Base-by-base conservation (phyloP, 1,140 invertebrate genomes). In the Drosophila trapezifrons region DNA sequence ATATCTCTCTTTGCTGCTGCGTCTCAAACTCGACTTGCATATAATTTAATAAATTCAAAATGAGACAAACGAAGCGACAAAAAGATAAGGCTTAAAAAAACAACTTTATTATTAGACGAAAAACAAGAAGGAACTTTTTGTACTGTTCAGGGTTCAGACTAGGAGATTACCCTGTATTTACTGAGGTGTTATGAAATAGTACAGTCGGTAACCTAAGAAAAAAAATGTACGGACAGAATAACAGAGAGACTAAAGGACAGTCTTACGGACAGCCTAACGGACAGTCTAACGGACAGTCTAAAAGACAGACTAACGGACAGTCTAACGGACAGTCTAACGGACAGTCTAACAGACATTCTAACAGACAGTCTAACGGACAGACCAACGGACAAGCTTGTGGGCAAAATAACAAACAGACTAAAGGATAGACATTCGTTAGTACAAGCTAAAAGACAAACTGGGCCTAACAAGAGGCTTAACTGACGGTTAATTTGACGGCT, bases 31-130 rank as follows among this genome's bases (percentile, higher is more conserved):
- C 45, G n/a, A 32, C 15, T 51, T 65, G 65, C 35, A 82, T 73
- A 79, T 79, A 83, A 82, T 87, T 82, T 80, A 83, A 89, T 83
- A 80, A 87, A 80, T 83, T 89, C 70, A 76, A 81, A 86, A 63
- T 86, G 82, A 85, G 78, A 63, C 82, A 81, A 77, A 52, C 29
- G 29, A 32, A 71, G 51, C 56, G 35, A 77, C 42, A 69, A 55
- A 54, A 57, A 69, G 66, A 66, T 54, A 63, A 52, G 29, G n/a
- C 20, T n/a, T 25, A 46, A 63, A 59, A 63, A 57, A 43, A 71
- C 80, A 76, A 66, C 83, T 82, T 82, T 63, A 87, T 87, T 69
- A 87, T 87, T 82, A 76, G 70, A 86, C 0, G 18, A 20, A 35
- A 49, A 20, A 51, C 7, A 2, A 15, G 0, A 8, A 2, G 3